Evolutionary conservation across 2,888 invertebrate species (phyloP).

Genomic region (Melieria picta): DNA sequence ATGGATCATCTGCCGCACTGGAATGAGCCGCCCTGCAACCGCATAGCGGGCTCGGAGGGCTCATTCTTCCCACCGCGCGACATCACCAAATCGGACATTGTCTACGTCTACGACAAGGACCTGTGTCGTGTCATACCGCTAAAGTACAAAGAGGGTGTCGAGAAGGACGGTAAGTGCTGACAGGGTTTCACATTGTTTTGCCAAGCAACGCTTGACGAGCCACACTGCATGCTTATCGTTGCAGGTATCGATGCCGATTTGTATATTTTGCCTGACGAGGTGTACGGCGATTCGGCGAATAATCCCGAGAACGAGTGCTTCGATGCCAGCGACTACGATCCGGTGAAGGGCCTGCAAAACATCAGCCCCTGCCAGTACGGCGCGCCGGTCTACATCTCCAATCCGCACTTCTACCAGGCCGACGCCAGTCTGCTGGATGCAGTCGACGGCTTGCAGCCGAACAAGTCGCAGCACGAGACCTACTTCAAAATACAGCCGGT

Average conservation of each 20-base stretch:
- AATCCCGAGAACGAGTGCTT: constrained; percentile 80
- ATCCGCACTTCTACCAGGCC: constrained; percentile 88
- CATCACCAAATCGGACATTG: constrained; percentile 74
- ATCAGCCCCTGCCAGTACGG: constrained; percentile 90
- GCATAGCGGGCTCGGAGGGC: constrained; percentile 78
- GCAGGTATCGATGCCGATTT: constrained; percentile 77
- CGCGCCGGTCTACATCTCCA: constrained; percentile 88
- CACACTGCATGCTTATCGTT: background rate
- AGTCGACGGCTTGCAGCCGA: constrained; percentile 79
- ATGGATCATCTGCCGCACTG: constrained; percentile 80
- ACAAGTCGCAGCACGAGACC: constrained; percentile 75
- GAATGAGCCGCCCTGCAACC: constrained; percentile 79
- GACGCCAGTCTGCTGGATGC: constrained; percentile 74
- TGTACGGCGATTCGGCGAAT: constrained; percentile 75
- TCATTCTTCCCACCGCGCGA: constrained; percentile 86
- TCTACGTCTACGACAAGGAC: constrained; percentile 87
- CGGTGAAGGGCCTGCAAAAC: constrained; percentile 81
- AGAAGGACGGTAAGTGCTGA: constrained; percentile 74
- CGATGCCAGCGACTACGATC: constrained; percentile 73
- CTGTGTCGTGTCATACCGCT: constrained; percentile 83
- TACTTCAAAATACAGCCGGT: constrained; percentile 89
- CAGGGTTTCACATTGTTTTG: background rate
- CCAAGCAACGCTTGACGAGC: background rate
- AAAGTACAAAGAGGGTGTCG: constrained; percentile 74
- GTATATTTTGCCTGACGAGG: constrained; percentile 76